These are phyloP conservation scores for Aeoliscus strigatus DNA, from an alignment of 2,797 vertebrate genomes.

Conservation along the genomic window DNA sequence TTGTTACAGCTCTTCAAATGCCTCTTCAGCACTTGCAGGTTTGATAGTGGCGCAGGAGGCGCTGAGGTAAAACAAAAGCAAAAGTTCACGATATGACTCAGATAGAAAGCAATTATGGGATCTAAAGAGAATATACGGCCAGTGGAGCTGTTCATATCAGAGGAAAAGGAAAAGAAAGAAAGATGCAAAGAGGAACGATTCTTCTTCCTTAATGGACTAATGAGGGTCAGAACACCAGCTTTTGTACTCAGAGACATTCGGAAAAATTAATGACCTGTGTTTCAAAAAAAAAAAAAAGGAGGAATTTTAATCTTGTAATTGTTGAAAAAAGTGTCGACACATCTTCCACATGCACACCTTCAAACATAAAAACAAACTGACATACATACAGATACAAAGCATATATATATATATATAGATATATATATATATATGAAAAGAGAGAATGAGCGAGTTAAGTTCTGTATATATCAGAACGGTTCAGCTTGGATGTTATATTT, in stretches of 20 bases:
- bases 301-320: constrained; percentile 61
- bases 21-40: constrained; percentile 58
- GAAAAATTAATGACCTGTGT: constrained; percentile 67
- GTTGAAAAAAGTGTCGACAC: too few relatives aligned
- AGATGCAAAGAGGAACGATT: constrained; percentile 27
- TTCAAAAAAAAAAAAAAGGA: constrained; percentile 30
- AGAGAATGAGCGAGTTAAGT: constrained; percentile 44
- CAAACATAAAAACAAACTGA: constrained; percentile 15
- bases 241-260: constrained; percentile 73
- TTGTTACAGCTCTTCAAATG: constrained; percentile 52
- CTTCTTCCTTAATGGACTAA: constrained; percentile 72
- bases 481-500: constrained; percentile 77
- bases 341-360: constrained; percentile 15
- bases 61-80: constrained; percentile 59
- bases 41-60: constrained; percentile 47
- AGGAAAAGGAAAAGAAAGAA: constrained; percentile 26
- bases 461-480: constrained; percentile 66
- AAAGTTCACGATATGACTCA: constrained; percentile 57
- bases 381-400: constrained; percentile 20
- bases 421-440: constrained; percentile 41
- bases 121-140: constrained; percentile 60
- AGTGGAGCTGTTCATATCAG: constrained; percentile 45
- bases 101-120: constrained; percentile 54
- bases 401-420: constrained; percentile 38
- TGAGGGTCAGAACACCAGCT: constrained; percentile 81